These are phyloP conservation scores for Tachysurus vachellii DNA, from an alignment of 2,113 vertebrate genomes.

Conservation along the genomic window DNA sequence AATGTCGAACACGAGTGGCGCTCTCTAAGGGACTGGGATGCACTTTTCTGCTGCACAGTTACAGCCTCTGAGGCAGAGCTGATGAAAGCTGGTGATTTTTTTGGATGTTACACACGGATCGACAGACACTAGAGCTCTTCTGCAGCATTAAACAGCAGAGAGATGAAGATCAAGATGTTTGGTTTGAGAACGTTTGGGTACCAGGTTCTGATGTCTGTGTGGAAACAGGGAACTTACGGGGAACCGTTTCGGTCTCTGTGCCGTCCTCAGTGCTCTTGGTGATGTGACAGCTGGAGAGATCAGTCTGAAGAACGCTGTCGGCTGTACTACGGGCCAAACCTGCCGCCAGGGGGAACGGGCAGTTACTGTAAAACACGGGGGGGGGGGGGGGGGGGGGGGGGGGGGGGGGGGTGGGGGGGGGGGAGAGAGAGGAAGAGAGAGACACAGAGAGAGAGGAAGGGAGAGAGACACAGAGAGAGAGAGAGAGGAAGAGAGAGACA, in stretches of 20 bases:
- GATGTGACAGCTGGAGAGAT: constrained; percentile 84
- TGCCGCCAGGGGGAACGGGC: constrained; percentile 93
- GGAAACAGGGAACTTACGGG: constrained; percentile 75
- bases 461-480: neutral
- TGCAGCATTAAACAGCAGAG: too few species aligned
- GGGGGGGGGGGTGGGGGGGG: neutral
- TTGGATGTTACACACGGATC: neutral
- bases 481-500: neutral
- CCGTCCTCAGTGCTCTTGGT: constrained; percentile 84
- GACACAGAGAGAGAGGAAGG: neutral
- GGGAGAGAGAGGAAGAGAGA: neutral
- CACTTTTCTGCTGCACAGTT: neutral
- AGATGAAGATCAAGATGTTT: too few species aligned
- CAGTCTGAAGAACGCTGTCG: constrained; percentile 87
- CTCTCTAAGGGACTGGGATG: neutral
- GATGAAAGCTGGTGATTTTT: neutral
- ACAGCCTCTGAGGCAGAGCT: neutral
- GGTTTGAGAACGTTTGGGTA: too few species aligned
- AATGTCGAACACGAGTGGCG: neutral
- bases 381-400: neutral
- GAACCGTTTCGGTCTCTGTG: constrained; percentile 82
- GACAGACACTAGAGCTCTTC: too few species aligned
- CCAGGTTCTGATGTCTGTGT: neutral
- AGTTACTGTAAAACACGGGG: constrained; percentile 78
- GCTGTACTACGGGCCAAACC: constrained; percentile 89